Base-by-base conservation (phyloP, 2,888 invertebrate species). In the Flexamia atlantica region DNA sequence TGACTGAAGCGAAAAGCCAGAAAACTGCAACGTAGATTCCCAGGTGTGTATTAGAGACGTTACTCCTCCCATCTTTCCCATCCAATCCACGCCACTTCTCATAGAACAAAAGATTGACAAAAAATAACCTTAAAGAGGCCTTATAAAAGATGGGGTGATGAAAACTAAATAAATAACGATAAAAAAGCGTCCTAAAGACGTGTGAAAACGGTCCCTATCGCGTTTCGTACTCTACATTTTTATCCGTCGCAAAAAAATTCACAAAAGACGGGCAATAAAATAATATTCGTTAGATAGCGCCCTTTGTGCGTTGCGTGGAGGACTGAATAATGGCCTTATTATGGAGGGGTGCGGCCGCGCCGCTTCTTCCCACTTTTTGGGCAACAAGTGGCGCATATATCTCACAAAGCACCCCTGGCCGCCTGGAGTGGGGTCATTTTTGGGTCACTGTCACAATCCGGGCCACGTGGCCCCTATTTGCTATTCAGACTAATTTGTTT, bases 361-460 rank as follows among this genome's bases (percentile, higher is more conserved):
- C 68, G n/a, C 32, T 64, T 64, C 64, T 68, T 68, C 42, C 28
- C 72, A 72, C 23, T 50, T 76, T 70, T 70, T 23, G 46, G 79
- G 57, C 79, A 79, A 79, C 79, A 79, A 79, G 79, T 79, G 79
- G 79, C 20, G 79, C 79, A 79, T 79, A 79, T 79, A 53, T 79
- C 79, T 32, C 1, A 25, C 76, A 30, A 57, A 30, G 57, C 50
- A 14, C 28, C 74, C 76, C 50, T 3, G 72, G 36, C 40, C n/a
- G 57, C 17, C 74, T 76, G 50, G 74, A 46, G 79, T 36, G 53
- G 79, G 79, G 79, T 79, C 79, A 79, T 57, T 79, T 79, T 79
- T 79, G 79, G 79, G 79, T 79, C 79, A 79, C 32, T n/a, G 76
- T 70, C 40, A 40, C 70, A 14, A 64, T 20, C 4, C 30, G 14